Percentiles rank a stretch among this genome's conserved stretches.
Evolutionary conservation across 2,113 vertebrate genomes (phyloP).

Genomic region (Apeltes quadracus): DNA sequence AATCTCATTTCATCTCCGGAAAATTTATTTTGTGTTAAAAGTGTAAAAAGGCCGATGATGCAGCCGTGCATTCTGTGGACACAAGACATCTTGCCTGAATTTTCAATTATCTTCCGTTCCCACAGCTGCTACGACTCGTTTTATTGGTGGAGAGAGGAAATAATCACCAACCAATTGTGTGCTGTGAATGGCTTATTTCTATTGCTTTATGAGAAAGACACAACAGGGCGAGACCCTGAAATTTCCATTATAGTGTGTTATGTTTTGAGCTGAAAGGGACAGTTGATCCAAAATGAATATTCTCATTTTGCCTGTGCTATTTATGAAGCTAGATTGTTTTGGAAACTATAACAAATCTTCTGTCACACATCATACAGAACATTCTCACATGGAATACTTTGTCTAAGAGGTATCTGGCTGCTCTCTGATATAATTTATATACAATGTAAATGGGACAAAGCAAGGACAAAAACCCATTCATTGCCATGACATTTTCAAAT

Average conservation of each 20-base stretch:
- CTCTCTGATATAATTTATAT: too few species aligned
- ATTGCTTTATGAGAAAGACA: not conserved
- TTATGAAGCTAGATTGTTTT: not conserved
- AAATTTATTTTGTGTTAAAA: conserved; percentile 13
- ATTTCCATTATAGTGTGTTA: not conserved
- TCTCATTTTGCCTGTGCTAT: not conserved
- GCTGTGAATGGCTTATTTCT: conserved; percentile 6
- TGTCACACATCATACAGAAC: too few species aligned
- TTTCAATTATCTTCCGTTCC: too few species aligned
- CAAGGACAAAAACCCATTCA: conserved; percentile 2
- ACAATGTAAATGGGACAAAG: too few species aligned
- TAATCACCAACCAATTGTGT: conserved; percentile 28
- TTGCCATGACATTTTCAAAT: too few species aligned
- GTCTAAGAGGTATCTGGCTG: too few species aligned
- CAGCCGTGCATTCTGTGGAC: conserved; percentile 46
- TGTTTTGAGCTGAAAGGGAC: not conserved
- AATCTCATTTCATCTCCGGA: conserved; percentile 1
- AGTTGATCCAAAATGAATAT: not conserved
- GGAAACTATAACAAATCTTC: too few species aligned
- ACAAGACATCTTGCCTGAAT: conserved; percentile 31
- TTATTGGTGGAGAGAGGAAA: conserved; percentile 52
- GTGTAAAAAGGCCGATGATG: conserved; percentile 35
- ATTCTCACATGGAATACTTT: too few species aligned
- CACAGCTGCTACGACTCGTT: conserved; percentile 63
- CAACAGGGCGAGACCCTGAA: not conserved